Percentiles rank a stretch among this genome's conserved stretches.
Evolutionary conservation across 2,888 invertebrate genomes (phyloP).

Genomic region (Polydrusus cervinus): DNA sequence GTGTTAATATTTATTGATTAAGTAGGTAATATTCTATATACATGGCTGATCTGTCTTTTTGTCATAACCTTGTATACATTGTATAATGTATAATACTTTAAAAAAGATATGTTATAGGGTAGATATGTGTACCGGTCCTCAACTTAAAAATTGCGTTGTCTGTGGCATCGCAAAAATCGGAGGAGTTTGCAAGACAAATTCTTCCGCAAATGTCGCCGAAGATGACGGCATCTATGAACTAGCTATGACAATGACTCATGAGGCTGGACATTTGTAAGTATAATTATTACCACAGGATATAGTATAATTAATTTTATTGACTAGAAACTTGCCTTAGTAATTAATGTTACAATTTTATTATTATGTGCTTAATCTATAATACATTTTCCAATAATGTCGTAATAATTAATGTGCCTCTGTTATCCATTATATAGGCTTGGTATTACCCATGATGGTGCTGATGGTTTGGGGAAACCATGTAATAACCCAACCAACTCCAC

Average conservation of each 20-base stretch:
- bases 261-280: conserved; percentile 32
- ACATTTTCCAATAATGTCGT: too few species aligned
- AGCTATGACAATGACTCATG: conserved; percentile 36
- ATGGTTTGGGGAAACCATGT: conserved; percentile 32
- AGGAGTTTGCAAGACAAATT: conserved; percentile 27
- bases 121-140: conserved; percentile 36
- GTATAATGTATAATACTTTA: too few species aligned
- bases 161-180: conserved; percentile 36
- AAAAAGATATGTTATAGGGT: conserved; percentile 23
- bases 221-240: conserved; percentile 38
- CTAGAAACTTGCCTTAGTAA: too few species aligned
- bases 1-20: too few species aligned
- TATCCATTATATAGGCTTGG: conserved; percentile 18
- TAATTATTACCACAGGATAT: neutral
- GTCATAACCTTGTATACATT: too few species aligned
- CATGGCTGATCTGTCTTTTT: too few species aligned
- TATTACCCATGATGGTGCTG: conserved; percentile 36
- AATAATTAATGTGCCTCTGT: too few species aligned
- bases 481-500: neutral
- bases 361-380: too few species aligned
- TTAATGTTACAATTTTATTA: too few species aligned
- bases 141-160: conserved; percentile 33
- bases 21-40: too few species aligned
- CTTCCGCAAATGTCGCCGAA: conserved; percentile 31
- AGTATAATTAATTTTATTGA: too few species aligned